phyloP scores from a whole-genome alignment of 2,113 vertebrate genomes.

The Narcine bancroftii region DNA sequence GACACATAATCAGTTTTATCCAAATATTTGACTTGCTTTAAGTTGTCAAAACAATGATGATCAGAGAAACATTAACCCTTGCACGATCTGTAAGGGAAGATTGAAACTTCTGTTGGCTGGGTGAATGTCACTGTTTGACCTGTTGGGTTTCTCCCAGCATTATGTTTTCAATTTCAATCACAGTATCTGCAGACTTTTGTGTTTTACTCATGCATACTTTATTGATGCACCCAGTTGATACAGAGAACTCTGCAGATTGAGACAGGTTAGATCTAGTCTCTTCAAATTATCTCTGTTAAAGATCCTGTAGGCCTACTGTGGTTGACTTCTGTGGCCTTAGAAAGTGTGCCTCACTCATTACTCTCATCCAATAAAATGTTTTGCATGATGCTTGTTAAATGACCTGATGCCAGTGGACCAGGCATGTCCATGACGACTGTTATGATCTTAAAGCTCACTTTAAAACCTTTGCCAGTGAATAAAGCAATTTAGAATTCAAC shows the following conservation, averaged over 20 bases:
- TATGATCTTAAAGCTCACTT: not conserved
- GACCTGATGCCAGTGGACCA: slow-evolving; percentile 62
- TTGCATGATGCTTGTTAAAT: not conserved
- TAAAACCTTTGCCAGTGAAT: not conserved
- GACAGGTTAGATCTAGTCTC: not conserved
- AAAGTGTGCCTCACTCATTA: not conserved
- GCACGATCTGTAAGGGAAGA: not conserved
- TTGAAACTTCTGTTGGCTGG: not conserved
- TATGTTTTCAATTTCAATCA: too few relatives aligned
- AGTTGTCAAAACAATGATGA: slow-evolving; percentile 16
- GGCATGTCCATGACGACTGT: slow-evolving; percentile 42
- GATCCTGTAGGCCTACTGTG: not conserved
- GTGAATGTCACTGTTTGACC: too few relatives aligned
- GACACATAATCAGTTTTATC: slow-evolving; percentile 3
- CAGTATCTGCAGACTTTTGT: too few relatives aligned
- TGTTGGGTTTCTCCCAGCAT: too few relatives aligned
- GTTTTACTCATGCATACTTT: too few relatives aligned
- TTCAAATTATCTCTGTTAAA: not conserved
- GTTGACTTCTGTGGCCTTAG: too few relatives aligned
- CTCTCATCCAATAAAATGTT: not conserved
- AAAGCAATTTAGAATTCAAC: not conserved
- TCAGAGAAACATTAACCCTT: slow-evolving; percentile 5
- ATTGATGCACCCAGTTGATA: not conserved
- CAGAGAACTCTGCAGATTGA: not conserved
- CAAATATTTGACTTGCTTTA: slow-evolving; percentile 4